Percentiles rank a stretch among this genome's conserved stretches.
phyloP scores from a whole-genome alignment of 2,113 vertebrate species.

The Spermophilus dauricus region DNA sequence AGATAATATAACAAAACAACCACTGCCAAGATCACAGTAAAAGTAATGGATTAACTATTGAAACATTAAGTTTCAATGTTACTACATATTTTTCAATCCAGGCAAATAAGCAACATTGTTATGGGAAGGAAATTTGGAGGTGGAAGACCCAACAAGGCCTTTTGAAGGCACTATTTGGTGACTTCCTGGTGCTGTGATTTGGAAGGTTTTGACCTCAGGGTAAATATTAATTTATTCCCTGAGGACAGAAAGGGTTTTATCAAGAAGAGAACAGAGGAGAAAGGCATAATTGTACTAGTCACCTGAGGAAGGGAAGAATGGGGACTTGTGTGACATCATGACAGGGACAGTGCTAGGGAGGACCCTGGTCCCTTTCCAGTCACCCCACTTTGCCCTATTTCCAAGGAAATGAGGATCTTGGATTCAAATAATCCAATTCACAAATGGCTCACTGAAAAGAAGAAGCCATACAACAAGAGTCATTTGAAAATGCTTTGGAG shows the following conservation, averaged over 20 bases:
- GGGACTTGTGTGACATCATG: too few species aligned
- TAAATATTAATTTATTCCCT: conserved; percentile 32
- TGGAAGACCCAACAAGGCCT: background rate
- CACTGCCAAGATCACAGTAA: background rate
- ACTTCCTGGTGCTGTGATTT: background rate
- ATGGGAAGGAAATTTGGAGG: background rate
- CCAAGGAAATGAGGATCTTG: too few species aligned
- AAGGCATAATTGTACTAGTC: background rate
- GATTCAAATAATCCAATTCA: background rate
- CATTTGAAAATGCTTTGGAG: background rate
- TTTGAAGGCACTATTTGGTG: background rate
- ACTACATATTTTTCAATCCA: background rate
- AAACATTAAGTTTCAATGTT: background rate
- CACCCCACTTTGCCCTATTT: background rate
- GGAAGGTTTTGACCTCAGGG: background rate
- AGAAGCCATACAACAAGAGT: background rate
- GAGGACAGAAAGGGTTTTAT: background rate
- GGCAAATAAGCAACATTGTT: background rate
- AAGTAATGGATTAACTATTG: background rate
- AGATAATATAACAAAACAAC: background rate
- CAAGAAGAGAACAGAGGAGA: background rate
- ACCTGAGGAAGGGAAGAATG: background rate
- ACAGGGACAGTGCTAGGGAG: background rate
- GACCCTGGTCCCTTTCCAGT: background rate
- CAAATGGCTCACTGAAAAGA: background rate